phyloP scores from a whole-genome alignment of 2,797 vertebrate genomes.

The Ara ararauna region DNA sequence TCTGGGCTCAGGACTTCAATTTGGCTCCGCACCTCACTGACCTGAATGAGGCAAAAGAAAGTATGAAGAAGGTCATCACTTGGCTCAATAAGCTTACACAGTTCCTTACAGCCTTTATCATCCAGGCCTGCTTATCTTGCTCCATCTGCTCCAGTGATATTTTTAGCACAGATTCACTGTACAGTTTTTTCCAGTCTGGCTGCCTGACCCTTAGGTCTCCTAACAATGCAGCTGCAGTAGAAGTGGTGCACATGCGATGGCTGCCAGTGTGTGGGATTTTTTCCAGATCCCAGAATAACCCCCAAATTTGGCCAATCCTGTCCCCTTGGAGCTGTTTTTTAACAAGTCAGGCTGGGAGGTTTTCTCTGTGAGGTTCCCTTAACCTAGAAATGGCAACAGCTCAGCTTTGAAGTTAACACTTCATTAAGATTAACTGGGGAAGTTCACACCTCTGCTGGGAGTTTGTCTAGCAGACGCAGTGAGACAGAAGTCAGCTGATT shows the following conservation, averaged over 20 bases:
- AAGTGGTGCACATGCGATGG: conserved; percentile 32
- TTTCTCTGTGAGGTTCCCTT: conserved; percentile 30
- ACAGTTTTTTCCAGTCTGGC: conserved; percentile 59
- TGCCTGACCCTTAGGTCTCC: conserved; percentile 34
- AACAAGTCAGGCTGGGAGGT: conserved; percentile 38
- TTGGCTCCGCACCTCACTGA: neutral
- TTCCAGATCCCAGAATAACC: conserved; percentile 55
- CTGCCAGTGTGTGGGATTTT: conserved; percentile 24
- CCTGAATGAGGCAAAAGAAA: neutral
- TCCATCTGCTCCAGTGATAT: conserved; percentile 61
- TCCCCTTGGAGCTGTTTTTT: conserved; percentile 40
- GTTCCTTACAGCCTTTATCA: conserved; percentile 24
- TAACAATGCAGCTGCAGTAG: conserved; percentile 46
- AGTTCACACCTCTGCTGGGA: conserved; percentile 69
- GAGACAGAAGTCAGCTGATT: conserved; percentile 45
- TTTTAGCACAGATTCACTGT: conserved; percentile 52
- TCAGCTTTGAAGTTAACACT: conserved; percentile 71
- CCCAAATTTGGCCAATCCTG: conserved; percentile 48
- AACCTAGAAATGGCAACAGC: conserved; percentile 59
- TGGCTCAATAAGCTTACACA: neutral
- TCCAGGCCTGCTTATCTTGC: conserved; percentile 23
- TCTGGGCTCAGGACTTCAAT: neutral
- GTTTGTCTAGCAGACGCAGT: conserved; percentile 43
- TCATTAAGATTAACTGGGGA: conserved; percentile 72
- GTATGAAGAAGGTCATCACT: neutral